Conservation (phyloP, 2,888 invertebrate species). For the Drosophila seclusa region DNA sequence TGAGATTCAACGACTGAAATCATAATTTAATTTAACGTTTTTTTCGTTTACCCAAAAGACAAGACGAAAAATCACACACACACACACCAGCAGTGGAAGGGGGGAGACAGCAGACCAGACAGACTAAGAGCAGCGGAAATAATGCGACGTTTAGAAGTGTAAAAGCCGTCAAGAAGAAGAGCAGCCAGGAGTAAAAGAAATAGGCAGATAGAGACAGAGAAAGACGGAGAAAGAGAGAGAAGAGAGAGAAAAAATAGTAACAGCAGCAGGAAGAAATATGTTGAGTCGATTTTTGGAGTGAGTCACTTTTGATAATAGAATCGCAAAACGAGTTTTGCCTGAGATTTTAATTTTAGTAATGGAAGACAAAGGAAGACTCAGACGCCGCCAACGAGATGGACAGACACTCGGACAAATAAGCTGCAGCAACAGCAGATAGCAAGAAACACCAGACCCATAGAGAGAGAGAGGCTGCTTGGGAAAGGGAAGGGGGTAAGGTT, state of each 20-base stretch:
- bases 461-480: not conserved
- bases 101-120: constrained; percentile 42
- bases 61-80: constrained; percentile 66
- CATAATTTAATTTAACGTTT: constrained; percentile 80
- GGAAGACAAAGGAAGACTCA: constrained; percentile 73
- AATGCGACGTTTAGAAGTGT: constrained; percentile 79
- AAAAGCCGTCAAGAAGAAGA: constrained; percentile 71
- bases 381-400: constrained; percentile 9
- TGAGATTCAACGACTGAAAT: constrained; percentile 60
- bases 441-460: constrained; percentile 8
- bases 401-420: constrained; percentile 17
- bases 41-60: constrained; percentile 71
- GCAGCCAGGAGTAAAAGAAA: constrained; percentile 5
- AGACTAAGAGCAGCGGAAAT: constrained; percentile 76
- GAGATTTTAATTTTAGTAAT: constrained; percentile 81
- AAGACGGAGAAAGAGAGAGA: not conserved
- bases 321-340: constrained; percentile 72
- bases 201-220: not conserved
- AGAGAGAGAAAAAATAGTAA: constrained; percentile 14
- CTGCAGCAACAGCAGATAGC: constrained; percentile 42
- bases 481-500: not conserved
- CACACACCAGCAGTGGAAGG: constrained; percentile 2
- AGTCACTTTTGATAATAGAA: constrained; percentile 80
- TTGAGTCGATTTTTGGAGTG: constrained; percentile 43
- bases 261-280: constrained; percentile 24